phyloP scores from a whole-genome alignment of 2,888 invertebrate genomes.

The Holacanthella duospinosa region DNA sequence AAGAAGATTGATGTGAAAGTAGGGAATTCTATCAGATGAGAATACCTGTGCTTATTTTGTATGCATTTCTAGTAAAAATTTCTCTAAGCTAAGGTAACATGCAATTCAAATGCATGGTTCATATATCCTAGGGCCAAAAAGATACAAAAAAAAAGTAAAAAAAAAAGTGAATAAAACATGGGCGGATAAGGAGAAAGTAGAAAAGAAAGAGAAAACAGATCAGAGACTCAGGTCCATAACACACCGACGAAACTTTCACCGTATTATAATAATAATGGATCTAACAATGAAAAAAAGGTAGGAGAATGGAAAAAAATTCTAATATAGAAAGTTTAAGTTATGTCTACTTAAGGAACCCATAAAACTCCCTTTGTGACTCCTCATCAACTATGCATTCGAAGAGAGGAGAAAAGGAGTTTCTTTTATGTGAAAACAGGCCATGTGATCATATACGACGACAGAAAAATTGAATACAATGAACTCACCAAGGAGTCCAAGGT shows the following conservation, averaged over 20 bases:
- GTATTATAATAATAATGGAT: not conserved
- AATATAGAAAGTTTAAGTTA: not conserved
- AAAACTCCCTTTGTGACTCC: not conserved
- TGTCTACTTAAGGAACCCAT: not conserved
- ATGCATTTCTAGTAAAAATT: too few relatives aligned
- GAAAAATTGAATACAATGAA: not conserved
- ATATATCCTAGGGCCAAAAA: too few relatives aligned
- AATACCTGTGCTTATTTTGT: too few relatives aligned
- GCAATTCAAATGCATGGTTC: too few relatives aligned
- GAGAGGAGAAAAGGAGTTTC: not conserved
- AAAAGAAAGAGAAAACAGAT: not conserved
- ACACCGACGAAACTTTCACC: too few relatives aligned
- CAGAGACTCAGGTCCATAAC: too few relatives aligned
- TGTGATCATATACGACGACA: not conserved
- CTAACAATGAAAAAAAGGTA: not conserved
- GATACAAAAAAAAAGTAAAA: too few relatives aligned
- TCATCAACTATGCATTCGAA: not conserved
- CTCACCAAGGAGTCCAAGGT: too few relatives aligned
- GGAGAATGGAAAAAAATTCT: not conserved
- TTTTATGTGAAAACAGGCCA: too few relatives aligned
- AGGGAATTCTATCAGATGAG: too few relatives aligned
- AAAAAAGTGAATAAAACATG: not conserved
- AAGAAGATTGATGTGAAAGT: too few relatives aligned
- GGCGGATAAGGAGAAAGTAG: not conserved
- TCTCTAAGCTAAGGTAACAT: too few relatives aligned